Evolutionary conservation across 2,113 vertebrate genomes (phyloP).

Genomic region (Fregetta grallaria): DNA sequence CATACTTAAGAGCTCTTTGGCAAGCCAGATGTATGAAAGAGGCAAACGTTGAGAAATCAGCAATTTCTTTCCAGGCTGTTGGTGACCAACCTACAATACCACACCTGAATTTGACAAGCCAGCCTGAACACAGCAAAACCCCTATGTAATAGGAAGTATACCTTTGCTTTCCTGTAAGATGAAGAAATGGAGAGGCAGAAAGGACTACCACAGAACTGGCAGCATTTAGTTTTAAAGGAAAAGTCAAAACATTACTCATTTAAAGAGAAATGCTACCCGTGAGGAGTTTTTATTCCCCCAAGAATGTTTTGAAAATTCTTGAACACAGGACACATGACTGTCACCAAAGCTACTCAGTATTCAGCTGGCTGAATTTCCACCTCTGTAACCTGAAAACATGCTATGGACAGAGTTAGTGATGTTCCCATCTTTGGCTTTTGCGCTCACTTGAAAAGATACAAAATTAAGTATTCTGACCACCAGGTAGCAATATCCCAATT

Average conservation of each 20-base stretch:
- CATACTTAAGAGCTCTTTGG: background rate
- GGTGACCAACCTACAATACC: background rate
- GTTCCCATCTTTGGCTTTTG: background rate
- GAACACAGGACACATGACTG: background rate
- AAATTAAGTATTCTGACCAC: background rate
- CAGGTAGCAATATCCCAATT: background rate
- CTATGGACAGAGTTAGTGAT: background rate
- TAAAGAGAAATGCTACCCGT: background rate
- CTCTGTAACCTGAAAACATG: background rate
- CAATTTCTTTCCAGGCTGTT: background rate
- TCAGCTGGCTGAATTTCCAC: background rate
- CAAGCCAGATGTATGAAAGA: background rate
- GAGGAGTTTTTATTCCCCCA: background rate
- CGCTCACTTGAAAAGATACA: rapidly evolving
- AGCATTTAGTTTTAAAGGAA: background rate
- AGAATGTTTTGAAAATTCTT: background rate
- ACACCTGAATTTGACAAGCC: background rate
- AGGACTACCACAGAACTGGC: rapidly evolving
- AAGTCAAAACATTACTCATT: background rate
- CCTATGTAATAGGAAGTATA: rapidly evolving
- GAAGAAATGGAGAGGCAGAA: background rate
- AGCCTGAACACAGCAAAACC: background rate
- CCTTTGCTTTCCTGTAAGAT: background rate
- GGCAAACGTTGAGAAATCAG: background rate
- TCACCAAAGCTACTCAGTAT: background rate